Conservation (phyloP, 2,797 vertebrate species). For the Chelon auratus region DNA sequence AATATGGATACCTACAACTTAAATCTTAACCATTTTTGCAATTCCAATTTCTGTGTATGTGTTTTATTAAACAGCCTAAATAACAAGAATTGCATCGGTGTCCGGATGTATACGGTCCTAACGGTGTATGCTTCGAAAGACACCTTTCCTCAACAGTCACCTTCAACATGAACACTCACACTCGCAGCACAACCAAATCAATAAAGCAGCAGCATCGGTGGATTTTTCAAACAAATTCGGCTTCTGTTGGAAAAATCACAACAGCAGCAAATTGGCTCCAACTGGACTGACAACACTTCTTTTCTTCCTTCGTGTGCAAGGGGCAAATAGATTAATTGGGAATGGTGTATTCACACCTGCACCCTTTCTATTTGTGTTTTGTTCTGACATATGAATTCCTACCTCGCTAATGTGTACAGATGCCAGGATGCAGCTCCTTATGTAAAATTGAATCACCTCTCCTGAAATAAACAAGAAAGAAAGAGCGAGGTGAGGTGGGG, state of each 20-base stretch:
- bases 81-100: too few relatives aligned
- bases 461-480: conserved; percentile 44
- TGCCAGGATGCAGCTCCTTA: conserved; percentile 25
- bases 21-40: too few relatives aligned
- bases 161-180: background rate
- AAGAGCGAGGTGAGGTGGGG: too few relatives aligned
- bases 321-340: background rate
- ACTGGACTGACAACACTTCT: background rate
- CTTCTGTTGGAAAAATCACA: conserved; percentile 4
- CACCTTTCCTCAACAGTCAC: background rate
- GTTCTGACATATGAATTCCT: conserved; percentile 27
- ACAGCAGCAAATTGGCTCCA: conserved; percentile 17
- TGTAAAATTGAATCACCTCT: conserved; percentile 50
- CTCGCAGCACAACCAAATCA: background rate
- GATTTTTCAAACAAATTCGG: conserved; percentile 7
- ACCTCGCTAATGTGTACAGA: conserved; percentile 26
- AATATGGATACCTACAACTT: too few relatives aligned
- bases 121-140: background rate
- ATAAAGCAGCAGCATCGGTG: background rate
- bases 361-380: conserved; percentile 23
- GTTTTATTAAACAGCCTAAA: too few relatives aligned
- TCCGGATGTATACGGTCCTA: too few relatives aligned
- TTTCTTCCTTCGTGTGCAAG: background rate
- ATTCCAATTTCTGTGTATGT: too few relatives aligned
- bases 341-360: conserved; percentile 36